Evolutionary conservation across 1,140 invertebrate species (phyloP).

Genomic region (Drosophila dunni): DNA sequence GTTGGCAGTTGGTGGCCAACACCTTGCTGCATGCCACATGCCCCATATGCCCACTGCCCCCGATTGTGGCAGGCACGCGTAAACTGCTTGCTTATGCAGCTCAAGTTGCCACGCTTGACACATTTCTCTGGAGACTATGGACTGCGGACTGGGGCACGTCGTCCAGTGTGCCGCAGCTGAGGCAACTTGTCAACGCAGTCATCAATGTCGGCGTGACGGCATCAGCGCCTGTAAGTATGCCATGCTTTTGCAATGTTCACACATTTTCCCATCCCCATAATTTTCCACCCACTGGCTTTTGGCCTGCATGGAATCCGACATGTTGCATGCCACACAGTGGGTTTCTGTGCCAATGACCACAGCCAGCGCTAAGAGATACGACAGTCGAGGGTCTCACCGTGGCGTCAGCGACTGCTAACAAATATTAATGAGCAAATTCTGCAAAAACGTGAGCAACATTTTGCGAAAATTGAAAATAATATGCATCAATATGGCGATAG

Average conservation of each 20-base stretch:
- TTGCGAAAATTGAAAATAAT: conserved; percentile 70
- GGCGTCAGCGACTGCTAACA: conserved; percentile 50
- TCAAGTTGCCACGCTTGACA: conserved; percentile 79
- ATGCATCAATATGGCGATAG: conserved; percentile 36
- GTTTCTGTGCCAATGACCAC: conserved; percentile 63
- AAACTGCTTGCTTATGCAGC: conserved; percentile 74
- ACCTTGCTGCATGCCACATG: not conserved
- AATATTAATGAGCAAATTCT: conserved; percentile 73
- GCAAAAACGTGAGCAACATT: conserved; percentile 59
- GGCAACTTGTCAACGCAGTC: conserved; percentile 79
- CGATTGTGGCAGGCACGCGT: conserved; percentile 31
- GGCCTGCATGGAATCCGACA: conserved; percentile 13
- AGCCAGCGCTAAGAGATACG: not conserved
- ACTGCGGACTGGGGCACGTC: conserved; percentile 53
- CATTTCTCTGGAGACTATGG: conserved; percentile 67
- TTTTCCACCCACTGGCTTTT: not conserved
- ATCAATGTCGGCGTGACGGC: conserved; percentile 77
- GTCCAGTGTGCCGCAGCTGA: conserved; percentile 38
- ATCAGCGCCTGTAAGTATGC: conserved; percentile 71
- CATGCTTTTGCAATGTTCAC: conserved; percentile 74
- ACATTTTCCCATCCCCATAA: conserved; percentile 41
- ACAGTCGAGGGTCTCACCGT: too few relatives aligned
- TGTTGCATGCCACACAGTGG: conserved; percentile 57
- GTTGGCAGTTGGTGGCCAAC: conserved; percentile 33
- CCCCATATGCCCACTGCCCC: not conserved